Evolutionary conservation across 2,797 vertebrate genomes (phyloP).

Genomic region (Betta splendens): DNA sequence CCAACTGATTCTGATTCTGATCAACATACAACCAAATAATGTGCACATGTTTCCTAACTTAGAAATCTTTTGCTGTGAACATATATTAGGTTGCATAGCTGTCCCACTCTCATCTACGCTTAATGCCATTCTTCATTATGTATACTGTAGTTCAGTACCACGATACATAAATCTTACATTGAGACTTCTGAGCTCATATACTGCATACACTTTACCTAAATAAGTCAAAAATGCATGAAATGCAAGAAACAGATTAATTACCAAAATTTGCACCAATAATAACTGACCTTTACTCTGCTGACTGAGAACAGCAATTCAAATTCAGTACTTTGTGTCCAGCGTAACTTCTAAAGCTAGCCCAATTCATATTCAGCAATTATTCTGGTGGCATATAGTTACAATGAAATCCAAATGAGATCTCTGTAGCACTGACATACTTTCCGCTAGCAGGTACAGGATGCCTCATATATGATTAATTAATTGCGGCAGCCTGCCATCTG

Average conservation of each 20-base stretch:
- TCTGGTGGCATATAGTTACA: conserved; percentile 68
- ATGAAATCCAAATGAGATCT: conserved; percentile 82
- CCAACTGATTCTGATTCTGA: no score
- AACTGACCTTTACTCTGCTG: conserved; percentile 14
- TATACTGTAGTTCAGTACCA: no score
- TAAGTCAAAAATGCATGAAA: conserved; percentile 5
- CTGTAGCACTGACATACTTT: conserved; percentile 83
- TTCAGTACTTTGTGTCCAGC: conserved; percentile 44
- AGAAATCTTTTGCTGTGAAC: no score
- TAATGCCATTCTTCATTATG: no score
- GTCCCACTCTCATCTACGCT: no score
- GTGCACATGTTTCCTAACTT: no score
- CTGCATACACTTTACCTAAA: neutral
- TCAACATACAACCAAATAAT: no score
- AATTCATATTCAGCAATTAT: conserved; percentile 66
- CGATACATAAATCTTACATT: no score
- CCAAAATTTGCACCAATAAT: neutral
- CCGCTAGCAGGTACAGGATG: conserved; percentile 79
- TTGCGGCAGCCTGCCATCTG: conserved; percentile 85
- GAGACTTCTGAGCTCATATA: no score
- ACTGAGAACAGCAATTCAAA: conserved; percentile 45
- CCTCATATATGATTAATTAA: conserved; percentile 87
- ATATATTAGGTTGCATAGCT: no score
- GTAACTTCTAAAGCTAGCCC: conserved; percentile 45
- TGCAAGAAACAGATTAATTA: conserved; percentile 10